Evolutionary conservation across 2,888 invertebrate genomes (phyloP).

Genomic region (Drosophila monieri): DNA sequence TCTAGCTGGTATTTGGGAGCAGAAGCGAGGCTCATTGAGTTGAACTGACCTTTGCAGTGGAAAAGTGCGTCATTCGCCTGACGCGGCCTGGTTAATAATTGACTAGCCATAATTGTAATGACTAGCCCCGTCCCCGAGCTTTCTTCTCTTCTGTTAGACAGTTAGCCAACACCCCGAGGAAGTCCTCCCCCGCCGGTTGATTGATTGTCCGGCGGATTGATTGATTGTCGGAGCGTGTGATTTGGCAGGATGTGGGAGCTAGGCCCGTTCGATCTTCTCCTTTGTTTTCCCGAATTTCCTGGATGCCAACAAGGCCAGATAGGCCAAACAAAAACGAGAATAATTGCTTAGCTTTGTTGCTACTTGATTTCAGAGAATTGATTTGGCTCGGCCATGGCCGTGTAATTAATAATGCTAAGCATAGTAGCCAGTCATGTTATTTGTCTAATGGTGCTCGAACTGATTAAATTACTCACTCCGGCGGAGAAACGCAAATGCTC

Average conservation of each 20-base stretch:
- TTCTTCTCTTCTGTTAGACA: slow-evolving; percentile 4
- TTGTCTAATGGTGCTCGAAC: slow-evolving; percentile 54
- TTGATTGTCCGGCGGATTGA: slow-evolving; percentile 57
- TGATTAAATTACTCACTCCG: slow-evolving; percentile 32
- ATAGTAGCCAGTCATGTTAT: slow-evolving; percentile 61
- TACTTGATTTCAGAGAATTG: slow-evolving; percentile 45
- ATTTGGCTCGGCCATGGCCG: slow-evolving; percentile 25
- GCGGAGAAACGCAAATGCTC: not conserved
- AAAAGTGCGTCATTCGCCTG: slow-evolving; percentile 46
- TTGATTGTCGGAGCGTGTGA: slow-evolving; percentile 57
- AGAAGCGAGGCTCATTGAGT: slow-evolving; percentile 11
- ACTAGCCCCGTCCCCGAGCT: not conserved
- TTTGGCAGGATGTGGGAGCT: slow-evolving; percentile 33
- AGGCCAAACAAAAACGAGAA: slow-evolving; percentile 21
- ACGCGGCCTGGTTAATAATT: slow-evolving; percentile 57
- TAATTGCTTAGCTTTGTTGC: slow-evolving; percentile 43
- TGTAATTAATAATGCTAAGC: slow-evolving; percentile 39
- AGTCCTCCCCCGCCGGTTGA: slow-evolving; percentile 24
- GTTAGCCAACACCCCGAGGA: not conserved
- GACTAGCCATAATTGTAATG: slow-evolving; percentile 56
- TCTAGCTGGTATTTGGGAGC: too few species aligned
- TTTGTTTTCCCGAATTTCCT: slow-evolving; percentile 33
- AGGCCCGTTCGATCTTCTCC: not conserved
- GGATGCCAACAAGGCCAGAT: slow-evolving; percentile 11
- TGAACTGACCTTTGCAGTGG: not conserved